Evolutionary conservation across 2,113 vertebrate genomes (phyloP).

Genomic region (Callocephalon fimbriatum): DNA sequence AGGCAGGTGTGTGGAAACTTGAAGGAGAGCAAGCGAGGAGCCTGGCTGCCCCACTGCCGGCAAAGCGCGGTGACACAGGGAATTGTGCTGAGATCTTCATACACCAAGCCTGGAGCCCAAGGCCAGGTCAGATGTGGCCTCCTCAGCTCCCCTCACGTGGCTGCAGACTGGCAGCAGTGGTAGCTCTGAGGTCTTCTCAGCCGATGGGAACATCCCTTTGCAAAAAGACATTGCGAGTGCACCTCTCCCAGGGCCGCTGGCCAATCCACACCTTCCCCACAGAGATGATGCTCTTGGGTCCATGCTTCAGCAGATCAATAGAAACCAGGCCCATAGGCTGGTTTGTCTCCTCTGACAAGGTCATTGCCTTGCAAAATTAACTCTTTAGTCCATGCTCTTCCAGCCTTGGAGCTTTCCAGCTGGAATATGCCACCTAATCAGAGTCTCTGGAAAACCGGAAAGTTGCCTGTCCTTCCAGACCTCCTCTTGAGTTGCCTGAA

Average conservation of each 20-base stretch:
- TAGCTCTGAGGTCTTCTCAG: background rate
- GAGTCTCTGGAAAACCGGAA: background rate
- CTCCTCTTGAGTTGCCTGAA: background rate
- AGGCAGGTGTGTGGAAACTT: slow-evolving; percentile 2
- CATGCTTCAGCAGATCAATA: background rate
- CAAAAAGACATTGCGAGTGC: background rate
- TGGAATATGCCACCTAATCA: background rate
- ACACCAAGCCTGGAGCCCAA: background rate
- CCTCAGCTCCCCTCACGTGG: background rate
- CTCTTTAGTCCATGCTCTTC: background rate
- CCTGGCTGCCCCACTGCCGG: background rate
- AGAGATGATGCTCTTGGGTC: background rate
- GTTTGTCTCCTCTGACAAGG: background rate
- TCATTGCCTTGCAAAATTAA: background rate
- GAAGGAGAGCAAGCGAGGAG: background rate
- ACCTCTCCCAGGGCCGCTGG: background rate
- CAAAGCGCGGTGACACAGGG: fast-evolving
- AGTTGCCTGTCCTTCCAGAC: background rate
- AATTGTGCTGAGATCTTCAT: too few relatives aligned
- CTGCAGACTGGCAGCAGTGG: background rate
- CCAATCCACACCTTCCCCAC: background rate
- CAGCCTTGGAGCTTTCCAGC: background rate
- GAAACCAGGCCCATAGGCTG: background rate
- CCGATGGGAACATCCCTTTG: background rate
- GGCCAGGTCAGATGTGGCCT: background rate